Evolutionary conservation across 2,888 invertebrate genomes (phyloP), one percentile per base, ranked within the genome.

Genomic region (Sesia apiformis): DNA sequence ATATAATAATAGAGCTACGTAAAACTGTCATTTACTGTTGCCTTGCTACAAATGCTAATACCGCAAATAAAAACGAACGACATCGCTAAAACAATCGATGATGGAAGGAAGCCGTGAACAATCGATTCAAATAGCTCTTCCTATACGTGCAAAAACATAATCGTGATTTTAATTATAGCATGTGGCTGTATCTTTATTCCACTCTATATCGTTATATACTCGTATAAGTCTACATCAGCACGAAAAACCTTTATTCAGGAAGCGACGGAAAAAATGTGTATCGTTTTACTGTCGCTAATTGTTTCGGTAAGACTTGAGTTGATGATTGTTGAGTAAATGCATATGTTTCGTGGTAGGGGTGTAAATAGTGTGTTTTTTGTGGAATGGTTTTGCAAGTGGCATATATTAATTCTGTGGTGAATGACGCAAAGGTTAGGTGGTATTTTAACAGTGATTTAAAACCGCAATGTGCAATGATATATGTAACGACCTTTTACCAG

Each of bases 81-180:
- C 46, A 46, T 46, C 46, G 46, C 23, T 46, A 23, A 4, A 46
- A 46, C 46, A 46, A 46, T 46, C 46, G 46, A 46, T 8, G 23
- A 46, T 8, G 46, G 46, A 46, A 46, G 46, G 55, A 57, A 57
- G 54, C 39, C 40, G 42, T 52, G 41, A 50, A 50, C 56, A 58
- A 55, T 51, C 51, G 38, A 49, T 54, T 55, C 56, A 53, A 58
- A 56, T 58, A 54, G 23, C 49, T 50, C 56, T 56, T 56, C 58
- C 56, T 54, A 56, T 55, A 54, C 5, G 39, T 4, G 53, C 53
- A 58, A 58, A 58, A 58, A 58, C 54, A 50, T 56, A 56, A 38
- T n/a, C 49, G 51, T 41, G 46, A 53, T 56, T 51, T 52, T 55
- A 55, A 54, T 55, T 52, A 46, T 23, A 53, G 46, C 39, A 42